phyloP scores from a whole-genome alignment of 2,797 vertebrate species.

The Gymnodraco acuticeps region DNA sequence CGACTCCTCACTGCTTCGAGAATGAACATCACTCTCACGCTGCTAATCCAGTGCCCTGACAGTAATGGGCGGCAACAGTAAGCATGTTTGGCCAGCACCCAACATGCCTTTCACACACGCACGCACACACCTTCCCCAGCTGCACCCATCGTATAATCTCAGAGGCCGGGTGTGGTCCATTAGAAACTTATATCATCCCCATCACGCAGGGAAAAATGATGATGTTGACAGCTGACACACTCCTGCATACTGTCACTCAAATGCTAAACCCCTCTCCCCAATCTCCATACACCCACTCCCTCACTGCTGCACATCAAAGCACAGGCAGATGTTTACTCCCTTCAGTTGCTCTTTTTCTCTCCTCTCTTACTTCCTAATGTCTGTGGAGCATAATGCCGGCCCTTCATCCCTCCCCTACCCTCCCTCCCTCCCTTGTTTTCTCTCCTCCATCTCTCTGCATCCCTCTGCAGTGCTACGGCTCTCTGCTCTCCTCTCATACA shows the following conservation, averaged over 20 bases:
- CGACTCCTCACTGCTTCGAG: slow-evolving; percentile 20
- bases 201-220: slow-evolving; percentile 60
- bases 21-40: slow-evolving; percentile 48
- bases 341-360: slow-evolving; percentile 30
- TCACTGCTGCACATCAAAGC: slow-evolving; percentile 37
- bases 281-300: neutral
- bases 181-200: slow-evolving; percentile 63
- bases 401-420: slow-evolving; percentile 41
- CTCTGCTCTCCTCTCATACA: slow-evolving; percentile 54
- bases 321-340: slow-evolving; percentile 38
- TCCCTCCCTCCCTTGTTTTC: slow-evolving; percentile 41
- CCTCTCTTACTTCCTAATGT: slow-evolving; percentile 53
- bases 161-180: slow-evolving; percentile 70
- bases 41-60: slow-evolving; percentile 69
- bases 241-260: slow-evolving; percentile 26
- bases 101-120: slow-evolving; percentile 38
- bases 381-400: slow-evolving; percentile 51
- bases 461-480: slow-evolving; percentile 72
- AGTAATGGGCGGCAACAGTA: slow-evolving; percentile 62
- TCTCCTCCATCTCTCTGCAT: slow-evolving; percentile 67
- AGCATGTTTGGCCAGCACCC: slow-evolving; percentile 67
- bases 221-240: slow-evolving; percentile 62
- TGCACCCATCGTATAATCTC: slow-evolving; percentile 33
- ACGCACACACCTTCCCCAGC: slow-evolving; percentile 23
- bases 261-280: neutral